Conservation (phyloP, 2,113 vertebrate genomes). For the Caracal caracal region DNA sequence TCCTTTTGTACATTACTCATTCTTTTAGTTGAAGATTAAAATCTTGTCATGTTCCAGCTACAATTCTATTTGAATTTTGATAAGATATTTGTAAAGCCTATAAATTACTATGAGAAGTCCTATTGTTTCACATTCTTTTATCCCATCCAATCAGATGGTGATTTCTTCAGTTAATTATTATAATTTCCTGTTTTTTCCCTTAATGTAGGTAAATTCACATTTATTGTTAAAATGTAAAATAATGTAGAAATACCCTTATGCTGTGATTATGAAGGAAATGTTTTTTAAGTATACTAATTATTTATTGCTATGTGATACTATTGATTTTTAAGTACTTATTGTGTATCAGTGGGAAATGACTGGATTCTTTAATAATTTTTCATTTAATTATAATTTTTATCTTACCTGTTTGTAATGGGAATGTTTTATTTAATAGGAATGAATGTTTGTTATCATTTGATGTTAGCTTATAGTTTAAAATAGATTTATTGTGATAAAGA, state of each 20-base stretch:
- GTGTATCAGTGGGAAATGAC: background rate
- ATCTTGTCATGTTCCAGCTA: background rate
- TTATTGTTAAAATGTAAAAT: conserved; percentile 15
- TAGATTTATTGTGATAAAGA: background rate
- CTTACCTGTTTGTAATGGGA: background rate
- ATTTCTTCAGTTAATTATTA: background rate
- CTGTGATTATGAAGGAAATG: background rate
- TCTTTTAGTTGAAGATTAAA: conserved; percentile 36
- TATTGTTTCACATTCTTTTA: background rate
- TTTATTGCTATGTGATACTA: background rate
- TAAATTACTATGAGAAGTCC: background rate
- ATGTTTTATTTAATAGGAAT: background rate
- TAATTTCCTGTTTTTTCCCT: background rate
- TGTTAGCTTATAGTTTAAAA: background rate
- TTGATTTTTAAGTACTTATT: background rate
- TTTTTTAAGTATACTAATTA: background rate
- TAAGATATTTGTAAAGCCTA: background rate
- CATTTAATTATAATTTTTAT: conserved; percentile 15
- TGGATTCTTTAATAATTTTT: background rate
- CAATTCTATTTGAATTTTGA: background rate
- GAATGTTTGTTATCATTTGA: background rate
- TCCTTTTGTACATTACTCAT: background rate
- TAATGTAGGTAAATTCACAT: background rate
- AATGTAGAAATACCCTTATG: background rate
- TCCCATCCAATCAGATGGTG: background rate